A percentile compares a stretch with the other conserved stretches of the same genome.
Conservation (phyloP, 2,797 vertebrate genomes). For the Petrocephalus schoutedeni region DNA sequence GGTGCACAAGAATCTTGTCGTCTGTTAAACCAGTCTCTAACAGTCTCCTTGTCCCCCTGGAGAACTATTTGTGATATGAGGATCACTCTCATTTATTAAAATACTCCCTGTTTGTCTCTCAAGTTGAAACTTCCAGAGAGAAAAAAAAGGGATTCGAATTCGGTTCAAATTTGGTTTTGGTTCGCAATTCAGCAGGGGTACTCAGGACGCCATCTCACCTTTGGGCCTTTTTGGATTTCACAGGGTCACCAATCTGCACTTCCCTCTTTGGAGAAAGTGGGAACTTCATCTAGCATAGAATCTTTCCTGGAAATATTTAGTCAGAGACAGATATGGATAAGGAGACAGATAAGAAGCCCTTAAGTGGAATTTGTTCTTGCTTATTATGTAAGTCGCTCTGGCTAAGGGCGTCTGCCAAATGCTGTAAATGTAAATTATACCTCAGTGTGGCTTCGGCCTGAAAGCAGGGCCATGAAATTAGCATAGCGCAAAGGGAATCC, state of each 20-base stretch:
- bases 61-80: not conserved
- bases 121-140: not conserved
- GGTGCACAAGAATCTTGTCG: not conserved
- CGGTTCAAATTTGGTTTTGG: not conserved
- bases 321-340: not conserved
- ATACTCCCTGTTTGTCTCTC: not conserved
- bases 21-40: not conserved
- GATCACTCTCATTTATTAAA: not conserved
- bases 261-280: not conserved
- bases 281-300: not conserved
- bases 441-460: not conserved
- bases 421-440: not conserved
- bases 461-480: constrained; percentile 12
- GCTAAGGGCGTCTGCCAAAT: too few relatives aligned
- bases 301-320: not conserved
- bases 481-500: constrained; percentile 27
- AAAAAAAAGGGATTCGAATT: not conserved
- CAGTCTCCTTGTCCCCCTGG: not conserved
- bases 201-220: not conserved
- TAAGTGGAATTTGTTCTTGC: not conserved
- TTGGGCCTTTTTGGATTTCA: not conserved
- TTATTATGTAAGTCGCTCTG: too few relatives aligned
- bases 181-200: not conserved
- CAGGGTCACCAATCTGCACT: not conserved
- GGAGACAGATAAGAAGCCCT: not conserved